Percentiles rank a stretch among this genome's conserved stretches.
Evolutionary conservation across 2,888 invertebrate species (phyloP).

Genomic region (Dyspetes luteomarginatus): DNA sequence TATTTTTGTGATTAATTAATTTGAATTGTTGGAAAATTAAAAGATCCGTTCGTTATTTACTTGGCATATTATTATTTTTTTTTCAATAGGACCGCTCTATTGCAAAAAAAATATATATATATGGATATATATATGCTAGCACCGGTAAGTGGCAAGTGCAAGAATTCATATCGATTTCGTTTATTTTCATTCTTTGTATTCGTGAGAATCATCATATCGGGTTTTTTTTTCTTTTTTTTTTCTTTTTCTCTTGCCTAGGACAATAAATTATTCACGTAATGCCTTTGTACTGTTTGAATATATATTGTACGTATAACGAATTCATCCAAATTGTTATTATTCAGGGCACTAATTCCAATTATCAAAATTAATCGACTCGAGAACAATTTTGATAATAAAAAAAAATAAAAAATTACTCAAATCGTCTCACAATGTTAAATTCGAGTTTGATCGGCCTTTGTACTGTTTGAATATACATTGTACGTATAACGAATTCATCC

Average conservation of each 20-base stretch:
- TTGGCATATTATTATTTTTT: constrained; percentile 60
- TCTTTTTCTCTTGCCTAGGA: constrained; percentile 40
- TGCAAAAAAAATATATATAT: constrained; percentile 69
- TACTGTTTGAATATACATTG: constrained; percentile 51
- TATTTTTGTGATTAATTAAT: constrained; percentile 17
- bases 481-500: too few relatives aligned
- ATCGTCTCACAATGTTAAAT: too few relatives aligned
- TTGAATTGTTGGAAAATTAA: constrained; percentile 43
- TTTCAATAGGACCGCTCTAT: constrained; percentile 72
- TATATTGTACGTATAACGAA: too few relatives aligned
- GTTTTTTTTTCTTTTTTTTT: constrained; percentile 6
- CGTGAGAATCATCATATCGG: constrained; percentile 17
- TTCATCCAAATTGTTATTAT: too few relatives aligned
- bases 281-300: constrained; percentile 56
- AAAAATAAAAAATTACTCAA: too few relatives aligned
- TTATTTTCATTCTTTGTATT: constrained; percentile 6
- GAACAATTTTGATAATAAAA: too few relatives aligned
- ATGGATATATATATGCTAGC: constrained; percentile 57
- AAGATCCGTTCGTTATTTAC: constrained; percentile 29
- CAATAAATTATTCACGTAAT: constrained; percentile 57
- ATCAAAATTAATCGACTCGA: too few relatives aligned
- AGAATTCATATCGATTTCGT: constrained; percentile 7
- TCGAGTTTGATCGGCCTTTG: background rate
- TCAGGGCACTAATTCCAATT: too few relatives aligned
- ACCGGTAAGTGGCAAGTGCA: constrained; percentile 53